Evolutionary conservation across 2,797 vertebrate genomes (phyloP).

Genomic region (Gadopsis marmoratus): DNA sequence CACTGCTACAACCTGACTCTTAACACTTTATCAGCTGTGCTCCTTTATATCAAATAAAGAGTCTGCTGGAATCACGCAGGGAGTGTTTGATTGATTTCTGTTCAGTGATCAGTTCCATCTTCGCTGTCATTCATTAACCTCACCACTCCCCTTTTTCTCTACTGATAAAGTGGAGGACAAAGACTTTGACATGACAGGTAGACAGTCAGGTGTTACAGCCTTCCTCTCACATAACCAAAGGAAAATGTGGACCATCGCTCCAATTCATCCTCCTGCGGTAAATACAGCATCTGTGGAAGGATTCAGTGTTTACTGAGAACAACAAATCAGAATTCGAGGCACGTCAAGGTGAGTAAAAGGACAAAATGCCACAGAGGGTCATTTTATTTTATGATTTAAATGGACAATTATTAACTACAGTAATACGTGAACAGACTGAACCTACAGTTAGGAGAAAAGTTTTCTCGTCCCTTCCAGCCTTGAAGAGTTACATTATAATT

Average conservation of each 20-base stretch:
- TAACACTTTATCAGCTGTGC: constrained; percentile 66
- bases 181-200: constrained; percentile 35
- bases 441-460: neutral
- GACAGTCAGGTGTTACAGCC: neutral
- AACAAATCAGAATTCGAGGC: neutral
- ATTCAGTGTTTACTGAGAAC: neutral
- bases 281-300: neutral
- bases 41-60: constrained; percentile 75
- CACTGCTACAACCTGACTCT: constrained; percentile 58
- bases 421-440: neutral
- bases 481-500: neutral
- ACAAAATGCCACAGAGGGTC: neutral
- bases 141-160: constrained; percentile 26
- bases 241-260: neutral
- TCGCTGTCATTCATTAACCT: constrained; percentile 68
- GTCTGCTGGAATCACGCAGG: constrained; percentile 56
- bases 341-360: constrained; percentile 39
- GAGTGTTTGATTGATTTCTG: constrained; percentile 33
- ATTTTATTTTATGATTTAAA: constrained; percentile 36
- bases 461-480: neutral
- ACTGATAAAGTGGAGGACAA: constrained; percentile 40
- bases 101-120: neutral
- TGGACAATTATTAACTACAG: constrained; percentile 67
- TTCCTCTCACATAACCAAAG: neutral
- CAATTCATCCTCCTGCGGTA: neutral